Base-by-base conservation (phyloP, 2,888 invertebrate genomes). In the Acanthosepion esculentum region DNA sequence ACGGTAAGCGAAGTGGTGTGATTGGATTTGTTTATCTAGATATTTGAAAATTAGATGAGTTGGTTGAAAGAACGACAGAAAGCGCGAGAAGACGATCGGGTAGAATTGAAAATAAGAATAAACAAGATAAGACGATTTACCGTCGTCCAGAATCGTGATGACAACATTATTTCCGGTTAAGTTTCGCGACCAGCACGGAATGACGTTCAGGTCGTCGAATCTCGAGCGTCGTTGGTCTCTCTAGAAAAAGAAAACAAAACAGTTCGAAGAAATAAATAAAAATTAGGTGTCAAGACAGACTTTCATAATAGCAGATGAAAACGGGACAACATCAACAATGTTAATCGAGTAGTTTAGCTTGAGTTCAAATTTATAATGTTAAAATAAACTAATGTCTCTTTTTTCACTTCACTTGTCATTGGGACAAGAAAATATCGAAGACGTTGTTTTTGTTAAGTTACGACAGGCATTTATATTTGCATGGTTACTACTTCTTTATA, bases 91-190 rank as follows among this genome's bases (percentile, higher is more conserved):
- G 12, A 78, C 48, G 50, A 92, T 26, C 0, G 50, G 41, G 41
- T 41, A 41, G 41, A 41, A 41, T 41, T 41, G 41, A 41, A 41
- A 41, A 41, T 41, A 41, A 41, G 41, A 41, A 41, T 10, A 5
- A 23, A 92, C 18, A 92, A 23, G 29, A 92, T 4, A 92, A 23
- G 29, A 48, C 15, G 12, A 92, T 96, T 95, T 96, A 97, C 99
- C 99, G 97, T 99, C 99, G 97, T 99, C 99, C 50, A 99, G 98
- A 94, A 99, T 98, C 0, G 98, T 98, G 8, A 99, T 98, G 94
- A 98, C 98, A 7, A 99, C 98, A 4, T 98, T 98, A 95, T 98
- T 98, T 48, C 99, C 99, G 20, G 98, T 98, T 97, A 98, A 98
- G 15, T 99, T 98, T 97, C 98, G 98, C 95, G 98, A 98, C 98